A percentile compares a stretch with the other conserved stretches of the same genome.
Evolutionary conservation across 1,140 invertebrate genomes (phyloP).

Genomic region (Temnothorax curvispinosus): DNA sequence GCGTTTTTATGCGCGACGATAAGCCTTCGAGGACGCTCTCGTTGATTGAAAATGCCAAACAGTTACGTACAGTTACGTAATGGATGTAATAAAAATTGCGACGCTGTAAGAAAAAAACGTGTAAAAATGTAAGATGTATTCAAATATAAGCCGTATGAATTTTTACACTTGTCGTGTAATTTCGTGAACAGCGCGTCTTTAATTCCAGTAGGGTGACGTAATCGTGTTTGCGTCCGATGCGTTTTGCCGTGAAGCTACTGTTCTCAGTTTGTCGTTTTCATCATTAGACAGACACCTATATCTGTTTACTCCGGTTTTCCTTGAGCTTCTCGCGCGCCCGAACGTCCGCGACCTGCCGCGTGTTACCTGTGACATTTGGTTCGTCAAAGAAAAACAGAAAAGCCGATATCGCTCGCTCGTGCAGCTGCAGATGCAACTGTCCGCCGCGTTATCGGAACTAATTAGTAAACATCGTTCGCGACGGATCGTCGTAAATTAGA

Average conservation of each 20-base stretch:
- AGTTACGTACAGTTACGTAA: not conserved
- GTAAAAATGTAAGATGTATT: not conserved
- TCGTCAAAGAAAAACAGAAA: not conserved
- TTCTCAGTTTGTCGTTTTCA: constrained; percentile 57
- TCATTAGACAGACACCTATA: constrained; percentile 62
- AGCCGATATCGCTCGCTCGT: not conserved
- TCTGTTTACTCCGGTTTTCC: constrained; percentile 77
- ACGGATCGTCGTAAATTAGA: constrained; percentile 1
- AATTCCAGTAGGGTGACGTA: constrained; percentile 1
- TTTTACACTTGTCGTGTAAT: not conserved
- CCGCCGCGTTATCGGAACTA: not conserved
- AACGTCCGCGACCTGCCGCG: not conserved
- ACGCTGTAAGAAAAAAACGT: not conserved
- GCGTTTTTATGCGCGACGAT: not conserved
- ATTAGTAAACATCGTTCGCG: not conserved
- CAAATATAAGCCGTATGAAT: not conserved
- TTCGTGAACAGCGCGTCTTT: not conserved
- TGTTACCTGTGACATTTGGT: constrained; percentile 23
- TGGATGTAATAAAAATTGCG: not conserved
- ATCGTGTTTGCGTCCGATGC: not conserved
- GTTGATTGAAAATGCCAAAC: not conserved
- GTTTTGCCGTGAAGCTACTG: constrained; percentile 27
- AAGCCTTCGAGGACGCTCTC: not conserved
- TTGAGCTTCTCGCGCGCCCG: constrained; percentile 66
- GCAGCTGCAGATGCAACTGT: constrained; percentile 23